phyloP scores from a whole-genome alignment of 2,888 invertebrate species.

The Troilus luridus region DNA sequence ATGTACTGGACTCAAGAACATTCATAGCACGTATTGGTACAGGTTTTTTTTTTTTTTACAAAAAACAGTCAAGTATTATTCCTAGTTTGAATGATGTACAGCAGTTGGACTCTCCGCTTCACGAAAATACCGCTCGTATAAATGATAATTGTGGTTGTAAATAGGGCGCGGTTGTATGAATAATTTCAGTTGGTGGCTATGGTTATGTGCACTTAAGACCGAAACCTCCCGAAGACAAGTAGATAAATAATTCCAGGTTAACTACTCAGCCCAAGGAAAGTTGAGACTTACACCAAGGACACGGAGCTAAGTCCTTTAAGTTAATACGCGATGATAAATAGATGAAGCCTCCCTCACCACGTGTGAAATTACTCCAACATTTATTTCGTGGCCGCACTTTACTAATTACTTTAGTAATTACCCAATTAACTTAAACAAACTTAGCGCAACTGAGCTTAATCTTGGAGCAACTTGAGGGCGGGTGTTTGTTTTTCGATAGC shows the following conservation, averaged over 20 bases:
- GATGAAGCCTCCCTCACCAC: neutral
- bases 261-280: neutral
- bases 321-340: neutral
- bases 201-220: conserved; percentile 20
- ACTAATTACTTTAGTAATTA: conserved; percentile 41
- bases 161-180: neutral
- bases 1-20: too few relatives aligned
- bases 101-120: too few relatives aligned
- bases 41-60: too few relatives aligned
- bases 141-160: neutral
- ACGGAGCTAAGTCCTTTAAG: neutral
- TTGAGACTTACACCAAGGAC: neutral
- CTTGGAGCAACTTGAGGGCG: neutral
- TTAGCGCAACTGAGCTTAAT: conserved; percentile 21
- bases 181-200: neutral
- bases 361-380: conserved; percentile 10
- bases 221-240: neutral
- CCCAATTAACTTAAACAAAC: conserved; percentile 41
- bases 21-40: too few relatives aligned
- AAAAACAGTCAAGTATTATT: neutral
- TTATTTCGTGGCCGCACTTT: neutral
- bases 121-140: neutral
- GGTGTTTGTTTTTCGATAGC: neutral
- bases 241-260: neutral
- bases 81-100: too few relatives aligned